Evolutionary conservation across 2,113 vertebrate genomes (phyloP), one percentile per base, ranked within the genome.

Genomic region (Cygnus buccinator): DNA sequence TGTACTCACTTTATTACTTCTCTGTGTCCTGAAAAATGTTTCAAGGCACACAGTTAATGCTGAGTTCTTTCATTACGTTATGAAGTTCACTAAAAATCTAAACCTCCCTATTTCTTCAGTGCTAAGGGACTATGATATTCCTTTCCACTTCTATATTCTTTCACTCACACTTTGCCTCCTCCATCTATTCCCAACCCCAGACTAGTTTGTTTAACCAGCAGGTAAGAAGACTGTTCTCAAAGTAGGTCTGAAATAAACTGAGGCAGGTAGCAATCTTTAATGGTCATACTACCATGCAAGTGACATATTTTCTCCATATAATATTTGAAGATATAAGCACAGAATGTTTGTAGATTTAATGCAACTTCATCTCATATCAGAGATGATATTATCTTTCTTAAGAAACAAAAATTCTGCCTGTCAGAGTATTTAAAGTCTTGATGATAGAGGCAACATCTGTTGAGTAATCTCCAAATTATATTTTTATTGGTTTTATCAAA

Each of bases 151-250:
- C 29, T 52, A 6, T 18, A 12, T 13, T 33, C 19, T 90, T 87
- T 80, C 62, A 43, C 22, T 18, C 31, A 37, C 20, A 25, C 17
- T 22, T 62, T 62, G 23, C 13, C 35, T 68, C 66, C 31, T 23
- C 2, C 2, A 4, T 1, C 8, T 16, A 13, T 3, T 37, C 26
- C 43, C 37, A 10, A 59, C 7, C 31, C 22, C 37, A 65, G 16
- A 62, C 62, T 57, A 43, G 2, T 52, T 9, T 83, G 19, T 48
- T 92, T 71, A 31, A 28, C 33, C 14, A 31, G 23, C 21, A 86
- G 14, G 33, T 75, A 25, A 58, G 7, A 57, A 39, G 8, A 41
- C 6, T 11, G n/a, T 5, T 71, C 18, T 44, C 21, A 84, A 84
- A 79, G n/a, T 20, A 86, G 15, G 67, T 29, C 15, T 3, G 0